Percentiles rank a stretch among this genome's conserved stretches.
Conservation (phyloP, 2,113 vertebrate genomes). For the Esox niger region DNA sequence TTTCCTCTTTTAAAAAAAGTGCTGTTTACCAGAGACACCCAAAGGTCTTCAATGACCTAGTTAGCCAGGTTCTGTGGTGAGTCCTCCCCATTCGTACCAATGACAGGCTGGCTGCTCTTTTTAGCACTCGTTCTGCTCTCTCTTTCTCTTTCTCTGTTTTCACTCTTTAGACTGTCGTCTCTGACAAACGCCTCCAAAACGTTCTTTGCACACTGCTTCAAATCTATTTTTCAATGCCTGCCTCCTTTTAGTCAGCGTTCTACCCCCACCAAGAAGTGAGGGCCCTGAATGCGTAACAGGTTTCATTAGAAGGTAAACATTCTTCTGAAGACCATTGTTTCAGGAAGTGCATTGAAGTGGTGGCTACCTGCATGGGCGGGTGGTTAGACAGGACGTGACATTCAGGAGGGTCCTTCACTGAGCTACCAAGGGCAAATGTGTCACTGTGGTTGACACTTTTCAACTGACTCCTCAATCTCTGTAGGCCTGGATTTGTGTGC, state of each 20-base stretch:
- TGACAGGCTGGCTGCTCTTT: constrained; percentile 59
- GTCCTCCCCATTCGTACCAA: constrained; percentile 49
- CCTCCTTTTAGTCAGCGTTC: neutral
- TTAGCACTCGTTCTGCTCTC: constrained; percentile 56
- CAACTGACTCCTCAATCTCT: constrained; percentile 12
- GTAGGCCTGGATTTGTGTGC: constrained; percentile 15
- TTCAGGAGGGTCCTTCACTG: neutral
- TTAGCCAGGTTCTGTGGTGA: constrained; percentile 58
- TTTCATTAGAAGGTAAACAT: constrained; percentile 34
- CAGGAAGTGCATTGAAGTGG: constrained; percentile 51
- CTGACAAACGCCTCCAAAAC: too few species aligned
- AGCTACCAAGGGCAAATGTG: constrained; percentile 37
- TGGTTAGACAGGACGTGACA: constrained; percentile 18
- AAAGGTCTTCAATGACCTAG: constrained; percentile 63
- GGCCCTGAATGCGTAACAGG: constrained; percentile 5
- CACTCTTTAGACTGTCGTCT: neutral
- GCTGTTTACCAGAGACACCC: constrained; percentile 53
- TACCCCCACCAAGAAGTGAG: neutral
- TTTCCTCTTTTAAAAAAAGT: constrained; percentile 50
- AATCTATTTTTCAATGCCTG: too few species aligned
- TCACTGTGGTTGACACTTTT: constrained; percentile 43
- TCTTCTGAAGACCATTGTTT: constrained; percentile 48
- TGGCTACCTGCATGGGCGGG: constrained; percentile 27
- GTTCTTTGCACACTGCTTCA: too few species aligned
- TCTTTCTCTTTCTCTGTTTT: neutral